Base-by-base conservation (phyloP, 2,797 vertebrate genomes). In the Fratercula arctica region DNA sequence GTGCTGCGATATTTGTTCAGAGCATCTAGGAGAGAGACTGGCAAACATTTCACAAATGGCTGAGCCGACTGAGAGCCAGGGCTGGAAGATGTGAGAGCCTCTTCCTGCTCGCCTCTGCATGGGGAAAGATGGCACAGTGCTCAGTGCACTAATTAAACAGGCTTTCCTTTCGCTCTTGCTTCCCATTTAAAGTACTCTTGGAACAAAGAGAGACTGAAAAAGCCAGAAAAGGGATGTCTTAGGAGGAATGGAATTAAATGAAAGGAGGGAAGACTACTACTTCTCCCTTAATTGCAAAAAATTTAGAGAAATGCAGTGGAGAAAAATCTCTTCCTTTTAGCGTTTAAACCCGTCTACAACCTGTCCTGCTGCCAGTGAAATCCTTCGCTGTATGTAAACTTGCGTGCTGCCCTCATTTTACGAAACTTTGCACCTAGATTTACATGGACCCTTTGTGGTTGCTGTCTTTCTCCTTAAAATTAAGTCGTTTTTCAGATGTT, bases 131-230 rank as follows among this genome's bases (percentile, higher is more conserved):
- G 79, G 83, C 69, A 73, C 35, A 2, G 14, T 78, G 39, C 53
- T 92, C 48, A 11, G 37, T 26, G 50, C 75, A 57, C 91, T 95
- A 63, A 95, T 92, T 91, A 74, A 81, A 64, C 41, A 60, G 89
- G 35, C 54, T 90, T 82, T 66, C 43, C 60, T 94, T 88, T 85
- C 1, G 2, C 56, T 80, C 54, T 37, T 48, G 37, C 56, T 20
- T 91, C 60, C 56, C 15, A 10, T 87, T 61, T 56, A 60, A 73
- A 91, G 16, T 43, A 18, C 26, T 76, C 73, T 33, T 70, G 67
- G 79, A 95, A 79, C 39, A 95, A 76, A 82, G 74, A 17, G 41
- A 66, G 28, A 29, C 5, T 54, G 31, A 70, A 82, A 77, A 78
- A 39, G 48, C 67, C 70, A 68, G 37, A 21, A 85, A 80, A 68